Evolutionary conservation across 2,888 invertebrate species (phyloP), one percentile per base, ranked within the genome.

Genomic region (Tipula vernalis): DNA sequence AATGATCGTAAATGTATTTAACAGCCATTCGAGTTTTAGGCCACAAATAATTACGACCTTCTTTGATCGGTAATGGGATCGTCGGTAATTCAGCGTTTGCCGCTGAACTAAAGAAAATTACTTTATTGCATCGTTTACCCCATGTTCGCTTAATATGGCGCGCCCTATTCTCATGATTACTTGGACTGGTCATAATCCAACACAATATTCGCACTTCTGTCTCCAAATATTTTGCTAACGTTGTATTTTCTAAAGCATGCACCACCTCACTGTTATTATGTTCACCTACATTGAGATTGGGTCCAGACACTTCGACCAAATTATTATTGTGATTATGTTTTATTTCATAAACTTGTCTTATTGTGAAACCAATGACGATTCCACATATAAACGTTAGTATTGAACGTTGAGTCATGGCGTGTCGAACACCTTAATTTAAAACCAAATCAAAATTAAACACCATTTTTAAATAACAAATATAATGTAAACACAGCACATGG

Each of bases 11-110:
- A 28, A 97, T 95, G 90, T 98, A 97, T 89, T 95, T 94, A 90
- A 98, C 98, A 0, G 98, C 98, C 89, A 95, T 96, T 91, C 98
- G 98, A 0, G 99, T 99, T 92, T 99, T 99, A 3, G 95, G 98
- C 99, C 99, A 99, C n/a, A 99, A 93, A 90, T 96, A 95, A 90
- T 98, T 94, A n/a, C 99, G 93, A 0, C 98, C 98, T 90, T 99
- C 99, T 1, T 93, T 91, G 0, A 99, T 96, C 2, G 96, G 95
- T 87, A 99, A 92, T 44, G 95, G 96, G 28, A 99, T 92, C 0
- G 97, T 91, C 0, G 97, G 98, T 86, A 99, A 91, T 36, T 93
- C 92, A 8, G 92, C 89, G 90, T 98, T 97, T 94, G 15, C 93
- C 87, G 91, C 92, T 0, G 95, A 95, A 90, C 97, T 97, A 97